Evolutionary conservation across 2,888 invertebrate genomes (phyloP), one percentile per base, ranked within the genome.

Genomic region (Epirrhoe tristata): DNA sequence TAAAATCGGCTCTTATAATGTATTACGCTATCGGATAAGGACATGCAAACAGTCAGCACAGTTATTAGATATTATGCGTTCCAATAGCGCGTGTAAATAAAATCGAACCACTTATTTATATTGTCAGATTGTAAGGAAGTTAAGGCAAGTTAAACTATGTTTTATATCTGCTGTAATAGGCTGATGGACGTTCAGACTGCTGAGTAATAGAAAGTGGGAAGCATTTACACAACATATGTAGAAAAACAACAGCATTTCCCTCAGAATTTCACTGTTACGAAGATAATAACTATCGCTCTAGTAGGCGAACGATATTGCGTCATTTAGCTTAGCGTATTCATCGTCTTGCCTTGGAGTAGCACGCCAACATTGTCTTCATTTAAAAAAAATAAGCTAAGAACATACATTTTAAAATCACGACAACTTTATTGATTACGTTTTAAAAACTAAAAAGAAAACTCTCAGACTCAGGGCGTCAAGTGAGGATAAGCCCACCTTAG

Each of bases 171-270:
- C 24, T 2, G 46, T 62, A 6, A 34, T 5, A 46, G 6, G 46
- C 48, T 61, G 62, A 64, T 68, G 58, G 58, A 64, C 58, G 58
- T 52, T 57, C 67, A 69, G 71, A 58, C 71, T 64, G 54, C 58
- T 36, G 39, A 65, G 43, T 48, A 60, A 58, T 81, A 80, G 83
- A 81, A 83, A 83, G 83, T 72, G 73, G 82, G 77, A 83, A 82
- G 74, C 74, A 60, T 55, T 54, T 68, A 74, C 73, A 77, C 76
- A 79, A 79, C 72, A 75, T 67, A 66, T 58, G 71, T 67, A 71
- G 70, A 81, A 78, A 82, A 81, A 79, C 66, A 51, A 58, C 56
- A 57, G 32, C 57, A 57, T 67, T 58, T 63, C 53, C 53, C 57
- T 66, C 51, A 59, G 48, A 34, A 63, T 69, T 72, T 70, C 60